Percentiles rank a stretch among this genome's conserved stretches.
phyloP scores from a whole-genome alignment of 2,113 vertebrate species.

The Phalacrocorax carbo region DNA sequence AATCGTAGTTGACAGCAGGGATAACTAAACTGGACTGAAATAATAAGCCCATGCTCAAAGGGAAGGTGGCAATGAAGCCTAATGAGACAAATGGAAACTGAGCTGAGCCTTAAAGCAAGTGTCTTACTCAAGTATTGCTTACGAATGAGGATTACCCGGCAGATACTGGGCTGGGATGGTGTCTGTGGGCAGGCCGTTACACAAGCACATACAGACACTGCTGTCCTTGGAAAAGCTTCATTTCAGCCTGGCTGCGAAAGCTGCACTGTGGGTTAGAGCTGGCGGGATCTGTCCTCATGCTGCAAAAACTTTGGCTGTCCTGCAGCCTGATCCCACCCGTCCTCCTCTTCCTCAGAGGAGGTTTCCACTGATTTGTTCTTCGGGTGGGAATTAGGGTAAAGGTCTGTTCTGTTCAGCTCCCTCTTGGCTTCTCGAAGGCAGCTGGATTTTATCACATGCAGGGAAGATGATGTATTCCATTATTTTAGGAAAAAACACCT shows the following conservation, averaged over 20 bases:
- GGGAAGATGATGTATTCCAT: not conserved
- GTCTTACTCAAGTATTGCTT: not conserved
- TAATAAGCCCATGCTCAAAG: not conserved
- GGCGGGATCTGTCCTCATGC: not conserved
- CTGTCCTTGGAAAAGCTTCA: not conserved
- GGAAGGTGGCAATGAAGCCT: not conserved
- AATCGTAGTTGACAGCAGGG: not conserved
- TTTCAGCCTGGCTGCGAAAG: not conserved
- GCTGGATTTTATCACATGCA: not conserved
- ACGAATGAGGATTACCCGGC: not conserved
- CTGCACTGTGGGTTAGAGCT: not conserved
- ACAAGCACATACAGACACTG: not conserved
- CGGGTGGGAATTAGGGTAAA: not conserved
- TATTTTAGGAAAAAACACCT: not conserved
- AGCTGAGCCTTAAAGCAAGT: not conserved
- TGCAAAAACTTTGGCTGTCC: not conserved
- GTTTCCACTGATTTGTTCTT: not conserved
- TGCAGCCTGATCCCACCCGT: not conserved
- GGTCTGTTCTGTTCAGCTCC: not conserved
- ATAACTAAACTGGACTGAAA: conserved; percentile 7
- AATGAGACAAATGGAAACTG: not conserved
- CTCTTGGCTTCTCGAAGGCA: not conserved
- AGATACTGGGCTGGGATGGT: not conserved
- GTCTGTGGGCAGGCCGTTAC: not conserved
- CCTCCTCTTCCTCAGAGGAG: not conserved